Percentiles rank a stretch among this genome's conserved stretches.
phyloP scores from a whole-genome alignment of 2,113 vertebrate species.

The Donacobius atricapilla region DNA sequence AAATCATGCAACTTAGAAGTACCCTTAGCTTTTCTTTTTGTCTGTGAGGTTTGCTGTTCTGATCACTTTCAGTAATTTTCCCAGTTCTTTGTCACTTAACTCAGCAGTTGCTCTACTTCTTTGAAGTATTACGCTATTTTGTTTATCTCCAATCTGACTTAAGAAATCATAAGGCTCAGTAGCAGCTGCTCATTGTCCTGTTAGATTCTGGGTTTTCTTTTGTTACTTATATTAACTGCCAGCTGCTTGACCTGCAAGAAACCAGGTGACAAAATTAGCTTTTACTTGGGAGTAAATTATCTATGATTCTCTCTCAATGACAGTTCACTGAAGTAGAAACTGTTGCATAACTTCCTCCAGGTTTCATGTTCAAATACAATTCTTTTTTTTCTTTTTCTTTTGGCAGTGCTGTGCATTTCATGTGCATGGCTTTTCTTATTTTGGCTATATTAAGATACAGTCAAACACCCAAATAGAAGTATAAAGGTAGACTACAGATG shows the following conservation, averaged over 20 bases:
- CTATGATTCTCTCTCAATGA: neutral
- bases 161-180: neutral
- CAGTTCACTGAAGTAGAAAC: neutral
- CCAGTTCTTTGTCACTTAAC: neutral
- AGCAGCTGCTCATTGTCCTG: neutral
- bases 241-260: neutral
- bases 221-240: neutral
- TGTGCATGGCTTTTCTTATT: neutral
- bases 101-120: neutral
- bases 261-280: neutral
- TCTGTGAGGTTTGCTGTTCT: neutral
- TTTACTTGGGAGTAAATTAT: neutral
- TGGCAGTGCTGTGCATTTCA: neutral
- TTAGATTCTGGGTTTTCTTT: neutral
- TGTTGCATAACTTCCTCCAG: neutral
- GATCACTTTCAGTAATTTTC: neutral
- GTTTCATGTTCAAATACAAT: neutral
- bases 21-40: neutral
- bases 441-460: neutral
- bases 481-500: neutral
- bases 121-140: neutral
- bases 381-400: neutral
- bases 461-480: neutral
- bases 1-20: neutral
- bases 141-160: neutral